These are phyloP conservation scores for Caenorhabditis wallacei DNA, from an alignment of 2,888 invertebrate genomes.

Conservation along the genomic window DNA sequence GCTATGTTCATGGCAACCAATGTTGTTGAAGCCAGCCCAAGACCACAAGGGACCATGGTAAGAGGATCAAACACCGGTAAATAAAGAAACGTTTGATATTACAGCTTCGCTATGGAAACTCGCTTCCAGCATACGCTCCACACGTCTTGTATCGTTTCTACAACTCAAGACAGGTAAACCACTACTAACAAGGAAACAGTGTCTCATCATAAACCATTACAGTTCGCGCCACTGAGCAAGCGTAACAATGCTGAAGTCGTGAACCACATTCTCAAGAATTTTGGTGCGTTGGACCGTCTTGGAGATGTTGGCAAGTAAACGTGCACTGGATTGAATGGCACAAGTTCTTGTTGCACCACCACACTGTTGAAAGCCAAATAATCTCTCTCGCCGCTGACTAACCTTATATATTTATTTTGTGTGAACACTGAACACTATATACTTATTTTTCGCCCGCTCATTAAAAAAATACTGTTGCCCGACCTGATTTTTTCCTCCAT, in stretches of 20 bases:
- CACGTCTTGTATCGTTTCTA: slow-evolving; percentile 65
- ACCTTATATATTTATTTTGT: slow-evolving; percentile 6
- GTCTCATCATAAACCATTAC: not conserved
- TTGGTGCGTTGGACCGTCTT: slow-evolving; percentile 79
- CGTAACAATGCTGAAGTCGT: slow-evolving; percentile 79
- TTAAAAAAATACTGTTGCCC: slow-evolving; percentile 8
- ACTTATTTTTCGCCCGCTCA: not conserved
- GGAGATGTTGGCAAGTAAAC: slow-evolving; percentile 79
- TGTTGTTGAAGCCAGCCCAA: slow-evolving; percentile 46
- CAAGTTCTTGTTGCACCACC: slow-evolving; percentile 5
- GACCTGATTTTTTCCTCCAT: slow-evolving; percentile 19
- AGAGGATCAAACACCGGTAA: not conserved
- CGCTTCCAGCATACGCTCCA: slow-evolving; percentile 65
- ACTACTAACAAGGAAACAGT: not conserved
- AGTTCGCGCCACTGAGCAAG: slow-evolving; percentile 66
- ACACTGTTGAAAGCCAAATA: not conserved
- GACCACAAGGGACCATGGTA: slow-evolving; percentile 56
- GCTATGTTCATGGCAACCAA: slow-evolving; percentile 36
- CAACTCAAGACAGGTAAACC: slow-evolving; percentile 62
- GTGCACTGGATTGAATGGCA: slow-evolving; percentile 11
- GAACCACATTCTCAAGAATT: slow-evolving; percentile 82
- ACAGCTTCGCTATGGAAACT: slow-evolving; percentile 63
- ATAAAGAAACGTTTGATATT: not conserved
- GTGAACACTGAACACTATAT: slow-evolving; percentile 8
- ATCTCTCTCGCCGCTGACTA: slow-evolving; percentile 3